Conservation (phyloP, 2,888 invertebrate species). For the Euplexia lucipara region DNA sequence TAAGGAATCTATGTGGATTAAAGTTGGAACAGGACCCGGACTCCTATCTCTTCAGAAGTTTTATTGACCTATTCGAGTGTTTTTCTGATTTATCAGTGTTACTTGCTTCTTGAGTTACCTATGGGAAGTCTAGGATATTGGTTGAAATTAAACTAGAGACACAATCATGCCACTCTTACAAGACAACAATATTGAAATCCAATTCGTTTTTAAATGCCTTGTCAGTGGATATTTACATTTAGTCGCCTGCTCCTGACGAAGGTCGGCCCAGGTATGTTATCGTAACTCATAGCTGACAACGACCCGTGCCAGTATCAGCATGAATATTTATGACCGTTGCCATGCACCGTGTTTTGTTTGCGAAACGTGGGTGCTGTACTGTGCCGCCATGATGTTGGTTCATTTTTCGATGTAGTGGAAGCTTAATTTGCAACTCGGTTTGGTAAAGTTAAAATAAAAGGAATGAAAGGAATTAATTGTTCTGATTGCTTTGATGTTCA, state of each 20-base stretch:
- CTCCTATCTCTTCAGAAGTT: conserved; percentile 24
- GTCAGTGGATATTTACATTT: conserved; percentile 49
- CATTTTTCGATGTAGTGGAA: conserved; percentile 30
- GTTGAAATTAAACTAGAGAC: neutral
- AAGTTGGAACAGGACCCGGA: conserved; percentile 22
- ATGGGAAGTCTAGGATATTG: neutral
- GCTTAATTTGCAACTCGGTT: conserved; percentile 21
- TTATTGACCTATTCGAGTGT: conserved; percentile 3
- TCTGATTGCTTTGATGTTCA: neutral
- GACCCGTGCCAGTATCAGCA: conserved; percentile 59
- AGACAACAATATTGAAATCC: conserved; percentile 38
- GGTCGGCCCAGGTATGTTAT: conserved; percentile 74
- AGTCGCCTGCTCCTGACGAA: conserved; percentile 56
- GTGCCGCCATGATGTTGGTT: conserved; percentile 25
- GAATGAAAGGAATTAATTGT: neutral
- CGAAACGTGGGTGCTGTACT: conserved; percentile 35
- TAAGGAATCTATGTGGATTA: conserved; percentile 31
- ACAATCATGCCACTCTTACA: conserved; percentile 15
- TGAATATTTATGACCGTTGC: conserved; percentile 60
- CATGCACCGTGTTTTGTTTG: conserved; percentile 54
- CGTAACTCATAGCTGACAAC: conserved; percentile 59
- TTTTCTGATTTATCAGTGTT: too few species aligned
- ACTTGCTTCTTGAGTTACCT: too few species aligned
- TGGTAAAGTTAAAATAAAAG: conserved; percentile 18
- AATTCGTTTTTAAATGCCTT: conserved; percentile 35